These are phyloP conservation scores for Plagiodera versicolora DNA, from an alignment of 2,888 invertebrate genomes.

Conservation along the genomic window DNA sequence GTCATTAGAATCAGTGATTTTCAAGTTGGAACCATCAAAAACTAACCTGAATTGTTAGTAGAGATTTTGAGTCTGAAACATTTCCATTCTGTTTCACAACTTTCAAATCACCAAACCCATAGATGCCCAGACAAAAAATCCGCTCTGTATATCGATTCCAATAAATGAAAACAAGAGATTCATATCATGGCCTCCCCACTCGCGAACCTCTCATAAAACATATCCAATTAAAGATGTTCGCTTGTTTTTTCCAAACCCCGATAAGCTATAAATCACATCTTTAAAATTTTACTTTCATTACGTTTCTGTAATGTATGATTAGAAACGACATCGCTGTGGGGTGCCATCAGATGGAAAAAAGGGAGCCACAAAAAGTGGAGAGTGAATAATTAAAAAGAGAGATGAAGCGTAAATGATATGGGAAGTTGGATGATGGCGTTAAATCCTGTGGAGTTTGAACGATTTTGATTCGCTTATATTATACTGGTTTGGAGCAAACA, in stretches of 20 bases:
- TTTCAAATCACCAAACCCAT: too few relatives aligned
- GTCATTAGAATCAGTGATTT: too few relatives aligned
- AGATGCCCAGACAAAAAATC: too few relatives aligned
- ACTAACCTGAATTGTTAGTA: too few relatives aligned
- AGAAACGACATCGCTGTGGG: conserved; percentile 24
- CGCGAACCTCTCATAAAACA: conserved; percentile 19
- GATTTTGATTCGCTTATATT: background rate
- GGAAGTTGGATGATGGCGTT: background rate
- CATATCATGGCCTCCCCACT: background rate
- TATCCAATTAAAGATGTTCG: conserved; percentile 26
- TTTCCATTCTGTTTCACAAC: too few relatives aligned
- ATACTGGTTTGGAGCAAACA: background rate
- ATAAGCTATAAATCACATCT: conserved; percentile 27
- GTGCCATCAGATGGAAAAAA: conserved; percentile 22
- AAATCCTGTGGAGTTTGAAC: background rate
- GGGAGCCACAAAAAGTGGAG: conserved; percentile 3
- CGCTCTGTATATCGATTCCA: background rate
- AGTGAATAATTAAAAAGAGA: conserved; percentile 16
- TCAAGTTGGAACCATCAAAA: too few relatives aligned
- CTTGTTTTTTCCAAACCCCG: conserved; percentile 21
- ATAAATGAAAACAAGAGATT: background rate
- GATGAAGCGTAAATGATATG: conserved; percentile 5
- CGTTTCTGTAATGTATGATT: conserved; percentile 28
- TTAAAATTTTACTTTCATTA: conserved; percentile 28
- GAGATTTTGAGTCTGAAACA: too few relatives aligned